These are phyloP conservation scores for Marasmarcha lunaedactyla DNA, from an alignment of 2,888 invertebrate species.

Conservation along the genomic window DNA sequence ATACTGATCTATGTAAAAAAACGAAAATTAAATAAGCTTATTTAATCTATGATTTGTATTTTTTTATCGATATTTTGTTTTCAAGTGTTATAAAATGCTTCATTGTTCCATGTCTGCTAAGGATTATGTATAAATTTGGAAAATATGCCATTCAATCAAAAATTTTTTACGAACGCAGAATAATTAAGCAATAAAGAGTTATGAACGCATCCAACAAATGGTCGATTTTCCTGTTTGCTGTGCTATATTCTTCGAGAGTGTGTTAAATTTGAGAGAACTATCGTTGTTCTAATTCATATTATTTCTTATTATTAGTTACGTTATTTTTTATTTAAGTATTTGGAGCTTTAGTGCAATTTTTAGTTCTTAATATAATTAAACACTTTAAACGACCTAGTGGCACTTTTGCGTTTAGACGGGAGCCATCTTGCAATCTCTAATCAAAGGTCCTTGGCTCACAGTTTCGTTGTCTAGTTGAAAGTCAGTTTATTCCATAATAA, in stretches of 20 bases:
- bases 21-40: too few relatives aligned
- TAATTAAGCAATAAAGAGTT: constrained; percentile 21
- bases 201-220: constrained; percentile 55
- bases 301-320: constrained; percentile 60
- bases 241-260: constrained; percentile 59
- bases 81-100: too few relatives aligned
- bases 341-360: constrained; percentile 38
- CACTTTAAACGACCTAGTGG: constrained; percentile 75
- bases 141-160: too few relatives aligned
- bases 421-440: constrained; percentile 90
- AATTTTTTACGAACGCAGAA: constrained; percentile 15
- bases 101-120: too few relatives aligned
- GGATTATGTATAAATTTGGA: too few relatives aligned
- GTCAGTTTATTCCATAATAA: constrained; percentile 79
- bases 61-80: too few relatives aligned
- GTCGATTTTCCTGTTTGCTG: constrained; percentile 69
- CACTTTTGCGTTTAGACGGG: constrained; percentile 83
- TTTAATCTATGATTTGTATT: too few relatives aligned
- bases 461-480: constrained; percentile 85
- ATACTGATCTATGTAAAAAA: too few relatives aligned
- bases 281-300: constrained; percentile 49
- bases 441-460: constrained; percentile 87
- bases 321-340: constrained; percentile 52
- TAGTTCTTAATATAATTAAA: constrained; percentile 37
- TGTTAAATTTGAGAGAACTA: constrained; percentile 50